Base-by-base conservation (phyloP, 2,797 vertebrate species). In the Benthosema pterotum region DNA sequence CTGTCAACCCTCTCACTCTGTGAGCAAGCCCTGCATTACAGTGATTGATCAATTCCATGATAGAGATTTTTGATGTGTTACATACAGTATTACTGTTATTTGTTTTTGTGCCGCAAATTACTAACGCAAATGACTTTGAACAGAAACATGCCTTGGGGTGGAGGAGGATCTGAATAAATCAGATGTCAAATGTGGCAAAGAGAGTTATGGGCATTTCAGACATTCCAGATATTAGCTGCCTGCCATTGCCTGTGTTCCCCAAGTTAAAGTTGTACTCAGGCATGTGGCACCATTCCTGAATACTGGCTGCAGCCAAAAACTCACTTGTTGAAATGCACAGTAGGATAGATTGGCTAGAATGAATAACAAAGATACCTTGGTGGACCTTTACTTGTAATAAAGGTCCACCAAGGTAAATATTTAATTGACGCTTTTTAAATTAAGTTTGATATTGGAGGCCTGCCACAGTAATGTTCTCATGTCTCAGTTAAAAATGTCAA, bases 161-260 rank as follows among this genome's bases (percentile, higher is more conserved):
- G 66, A 73, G 71, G 74, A 83, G 80, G 67, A 60, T 77, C 77
- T 65, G 70, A 81, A 67, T 76, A 76, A 74, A 71, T 79, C 71
- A 52, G 53, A 77, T 80, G 84, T 85, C 81, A 81, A 62, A 75
- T 65, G 70, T 75, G 75, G 79, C 82, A 85, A 78, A 83, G 78
- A 78, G 75, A 80, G 78, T 80, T 63, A 78, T 61, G 63, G 80
- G 59, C 66, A 52, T 48, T 63, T 84, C 71, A 70, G 55, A 72
- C 76, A 71, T 25, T 74, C 46, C 68, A 68, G 56, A 64, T 78
- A 77, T 70, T 53, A 59, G 42, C 22, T 52, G 42, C 46, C 32
- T 22, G 47, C 48, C 47, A 60, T 60, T 38, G 32, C 57, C 17
- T 60, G 17, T 38, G 49, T 60, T 47, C 47, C 52, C 25, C 42